phyloP scores from a whole-genome alignment of 2,797 vertebrate genomes.

The Lindbergichthys nudifrons region DNA sequence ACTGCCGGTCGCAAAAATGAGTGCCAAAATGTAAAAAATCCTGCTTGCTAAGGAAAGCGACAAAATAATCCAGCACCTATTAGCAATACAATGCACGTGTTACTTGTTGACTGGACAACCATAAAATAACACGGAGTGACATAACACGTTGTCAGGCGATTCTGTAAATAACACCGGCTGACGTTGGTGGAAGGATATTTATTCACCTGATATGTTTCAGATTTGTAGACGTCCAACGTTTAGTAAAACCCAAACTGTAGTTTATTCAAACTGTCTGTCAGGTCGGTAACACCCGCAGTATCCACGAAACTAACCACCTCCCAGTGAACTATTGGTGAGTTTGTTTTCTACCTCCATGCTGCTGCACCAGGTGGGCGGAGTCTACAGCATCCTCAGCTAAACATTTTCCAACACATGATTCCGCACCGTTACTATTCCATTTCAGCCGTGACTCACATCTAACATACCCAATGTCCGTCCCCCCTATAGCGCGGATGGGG shows the following conservation, averaged over 20 bases:
- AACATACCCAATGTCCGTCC: neutral
- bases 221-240: slow-evolving; percentile 29
- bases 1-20: neutral
- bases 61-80: slow-evolving; percentile 65
- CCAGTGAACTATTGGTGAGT: neutral
- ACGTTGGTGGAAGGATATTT: neutral
- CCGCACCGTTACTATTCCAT: rapidly evolving
- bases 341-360: rapidly evolving
- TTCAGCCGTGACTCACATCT: neutral
- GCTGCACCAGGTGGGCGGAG: slow-evolving; percentile 33
- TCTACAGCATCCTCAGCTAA: rapidly evolving
- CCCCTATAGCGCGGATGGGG: neutral
- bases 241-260: neutral
- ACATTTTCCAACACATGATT: neutral
- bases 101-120: slow-evolving; percentile 63
- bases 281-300: neutral
- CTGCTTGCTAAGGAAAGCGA: slow-evolving; percentile 9
- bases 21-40: neutral
- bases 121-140: slow-evolving; percentile 73
- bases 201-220: slow-evolving; percentile 64
- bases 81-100: slow-evolving; percentile 71
- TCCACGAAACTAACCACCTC: neutral
- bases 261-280: neutral
- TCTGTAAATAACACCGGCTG: neutral
- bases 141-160: neutral